Percentiles rank a stretch among this genome's conserved stretches.
Evolutionary conservation across 64 coral and sea anemone genomes (phyloP).

Genomic region (Hydrozoanthus tunicans): DNA sequence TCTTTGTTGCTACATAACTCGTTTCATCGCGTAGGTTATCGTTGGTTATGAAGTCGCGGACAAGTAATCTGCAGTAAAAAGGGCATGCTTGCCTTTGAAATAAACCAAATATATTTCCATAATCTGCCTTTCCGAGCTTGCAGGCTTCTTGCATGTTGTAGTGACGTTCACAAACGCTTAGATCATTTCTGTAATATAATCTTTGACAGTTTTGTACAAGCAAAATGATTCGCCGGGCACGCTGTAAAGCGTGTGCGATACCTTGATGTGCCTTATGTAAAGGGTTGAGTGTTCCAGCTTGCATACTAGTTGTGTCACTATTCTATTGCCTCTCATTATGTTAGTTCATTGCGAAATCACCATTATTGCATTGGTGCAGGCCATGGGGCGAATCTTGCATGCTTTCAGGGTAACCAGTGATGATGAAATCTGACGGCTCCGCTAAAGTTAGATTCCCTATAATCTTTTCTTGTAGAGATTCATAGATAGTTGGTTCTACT

Average conservation of each 20-base stretch:
- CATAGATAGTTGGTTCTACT: constrained; percentile 26
- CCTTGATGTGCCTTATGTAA: constrained; percentile 67
- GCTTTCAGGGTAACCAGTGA: constrained; percentile 64
- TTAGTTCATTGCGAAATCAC: constrained; percentile 49
- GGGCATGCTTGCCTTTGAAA: no score
- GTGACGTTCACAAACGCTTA: constrained; percentile 59
- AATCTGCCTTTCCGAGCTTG: constrained; percentile 44
- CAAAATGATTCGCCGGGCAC: constrained; percentile 56
- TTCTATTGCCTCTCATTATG: constrained; percentile 74
- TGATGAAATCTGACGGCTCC: constrained; percentile 31
- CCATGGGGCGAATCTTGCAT: constrained; percentile 49
- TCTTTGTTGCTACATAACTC: constrained; percentile 41
- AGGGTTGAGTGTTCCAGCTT: constrained; percentile 51
- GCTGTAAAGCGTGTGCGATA: constrained; percentile 54
- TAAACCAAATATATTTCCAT: no score
- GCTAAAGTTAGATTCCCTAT: constrained; percentile 38
- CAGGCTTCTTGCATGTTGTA: constrained; percentile 45
- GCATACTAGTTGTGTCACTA: constrained; percentile 42
- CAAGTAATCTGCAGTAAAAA: no score
- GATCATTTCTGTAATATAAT: constrained; percentile 53
- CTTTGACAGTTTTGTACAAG: constrained; percentile 41
- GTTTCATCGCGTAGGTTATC: constrained; percentile 47
- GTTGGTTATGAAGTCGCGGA: constrained; percentile 55
- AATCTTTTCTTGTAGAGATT: constrained; percentile 51
- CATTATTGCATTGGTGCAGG: not conserved